These are phyloP conservation scores for Aurelia coerulea DNA, from an alignment of 30 jellyfish, hydroid and myxozoan genomes.

Conservation along the genomic window DNA sequence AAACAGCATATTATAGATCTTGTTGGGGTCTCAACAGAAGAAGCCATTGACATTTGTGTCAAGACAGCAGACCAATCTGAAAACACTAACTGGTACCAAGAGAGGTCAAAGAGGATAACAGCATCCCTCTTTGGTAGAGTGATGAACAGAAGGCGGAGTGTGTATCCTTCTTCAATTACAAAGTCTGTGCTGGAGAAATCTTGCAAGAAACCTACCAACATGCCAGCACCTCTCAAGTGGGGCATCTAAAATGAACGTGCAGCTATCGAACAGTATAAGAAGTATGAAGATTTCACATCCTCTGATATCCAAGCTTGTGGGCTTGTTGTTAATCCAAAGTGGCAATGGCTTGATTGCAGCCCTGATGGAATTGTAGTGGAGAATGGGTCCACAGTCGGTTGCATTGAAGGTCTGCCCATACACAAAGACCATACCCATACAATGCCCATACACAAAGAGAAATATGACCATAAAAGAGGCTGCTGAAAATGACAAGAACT, in stretches of 20 bases:
- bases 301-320: slow-evolving; percentile 11
- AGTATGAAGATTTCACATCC: neutral
- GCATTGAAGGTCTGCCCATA: neutral
- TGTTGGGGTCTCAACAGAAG: slow-evolving; percentile 30
- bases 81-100: slow-evolving; percentile 46
- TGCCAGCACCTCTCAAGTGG: slow-evolving; percentile 48
- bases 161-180: slow-evolving; percentile 42
- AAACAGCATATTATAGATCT: slow-evolving; percentile 10
- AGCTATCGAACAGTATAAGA: slow-evolving; percentile 18
- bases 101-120: slow-evolving; percentile 59
- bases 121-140: slow-evolving; percentile 61
- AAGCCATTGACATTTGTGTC: neutral
- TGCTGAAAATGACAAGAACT: slow-evolving; percentile 24
- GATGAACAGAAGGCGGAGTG: slow-evolving; percentile 50
- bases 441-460: slow-evolving; percentile 27
- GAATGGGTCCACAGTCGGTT: slow-evolving; percentile 1
- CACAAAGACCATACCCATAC: too few species aligned
- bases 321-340: slow-evolving; percentile 3
- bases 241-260: slow-evolving; percentile 23
- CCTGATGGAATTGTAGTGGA: slow-evolving; percentile 23
- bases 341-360: slow-evolving; percentile 13
- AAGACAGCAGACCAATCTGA: slow-evolving; percentile 22
- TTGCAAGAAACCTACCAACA: slow-evolving; percentile 19
- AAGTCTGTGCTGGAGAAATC: slow-evolving; percentile 3
- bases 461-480: slow-evolving; percentile 37